phyloP scores from a whole-genome alignment of 2,113 vertebrate genomes.

The Lepisosteus oculatus region DNA sequence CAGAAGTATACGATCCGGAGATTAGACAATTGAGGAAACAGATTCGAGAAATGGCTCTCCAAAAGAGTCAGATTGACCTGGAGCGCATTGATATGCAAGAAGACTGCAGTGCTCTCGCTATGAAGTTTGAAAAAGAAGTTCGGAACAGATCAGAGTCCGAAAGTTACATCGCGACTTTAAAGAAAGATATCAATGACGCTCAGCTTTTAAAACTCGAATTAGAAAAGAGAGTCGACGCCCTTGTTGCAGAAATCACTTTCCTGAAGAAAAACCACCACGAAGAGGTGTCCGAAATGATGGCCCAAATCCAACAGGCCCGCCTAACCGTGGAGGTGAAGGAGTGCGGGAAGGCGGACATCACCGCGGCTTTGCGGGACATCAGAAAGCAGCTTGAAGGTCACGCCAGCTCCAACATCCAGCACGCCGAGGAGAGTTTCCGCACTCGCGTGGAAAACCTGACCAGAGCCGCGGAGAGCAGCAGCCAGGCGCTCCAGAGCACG shows the following conservation, averaged over 20 bases:
- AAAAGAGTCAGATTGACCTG: slow-evolving; percentile 19
- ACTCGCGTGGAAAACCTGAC: slow-evolving; percentile 66
- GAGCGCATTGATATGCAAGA: slow-evolving; percentile 24
- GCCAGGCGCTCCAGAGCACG: slow-evolving; percentile 71
- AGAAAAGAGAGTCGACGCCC: slow-evolving; percentile 74
- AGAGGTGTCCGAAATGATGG: slow-evolving; percentile 77
- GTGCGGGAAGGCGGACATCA: slow-evolving; percentile 73
- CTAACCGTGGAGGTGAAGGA: slow-evolving; percentile 65
- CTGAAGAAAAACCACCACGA: slow-evolving; percentile 77
- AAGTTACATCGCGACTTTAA: slow-evolving; percentile 63
- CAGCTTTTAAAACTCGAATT: slow-evolving; percentile 67
- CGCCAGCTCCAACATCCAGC: slow-evolving; percentile 78
- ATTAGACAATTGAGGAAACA: slow-evolving; percentile 16
- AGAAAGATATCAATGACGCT: slow-evolving; percentile 76
- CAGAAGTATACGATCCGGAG: slow-evolving; percentile 24
- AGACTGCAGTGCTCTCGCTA: slow-evolving; percentile 26
- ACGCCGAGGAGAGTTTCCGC: slow-evolving; percentile 82
- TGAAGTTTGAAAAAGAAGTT: slow-evolving; percentile 62
- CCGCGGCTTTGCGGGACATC: slow-evolving; percentile 81
- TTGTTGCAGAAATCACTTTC: slow-evolving; percentile 77
- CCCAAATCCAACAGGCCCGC: slow-evolving; percentile 70
- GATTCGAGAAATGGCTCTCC: slow-evolving; percentile 12
- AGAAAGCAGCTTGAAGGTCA: slow-evolving; percentile 80
- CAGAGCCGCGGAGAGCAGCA: slow-evolving; percentile 68
- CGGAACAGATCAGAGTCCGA: slow-evolving; percentile 65